Base-by-base conservation (phyloP, 1,140 invertebrate species). In the Diprion similis region DNA sequence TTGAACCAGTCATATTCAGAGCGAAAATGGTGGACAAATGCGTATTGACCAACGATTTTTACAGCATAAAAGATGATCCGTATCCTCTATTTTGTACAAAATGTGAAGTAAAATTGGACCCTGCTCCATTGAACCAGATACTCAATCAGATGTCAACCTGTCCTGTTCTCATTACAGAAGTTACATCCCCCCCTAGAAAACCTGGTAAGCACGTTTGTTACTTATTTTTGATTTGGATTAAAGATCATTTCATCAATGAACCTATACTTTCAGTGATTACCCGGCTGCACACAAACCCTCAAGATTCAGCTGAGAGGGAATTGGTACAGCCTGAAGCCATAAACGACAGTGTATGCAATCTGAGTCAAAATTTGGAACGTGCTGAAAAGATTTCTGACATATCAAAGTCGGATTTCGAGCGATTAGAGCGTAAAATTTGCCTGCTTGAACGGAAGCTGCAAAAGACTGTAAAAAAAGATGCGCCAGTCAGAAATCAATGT, bases 21-120 rank as follows among this genome's bases (percentile, higher is more conserved):
- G 6, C 51, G 11, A 17, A 59, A 59, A 10, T 10, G 0, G 10
- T 15, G 46, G 75, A 85, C 6, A 80, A 80, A 73, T 72, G 45
- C 64, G 47, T 75, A 24, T 59, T 79, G 68, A 85, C 83, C 1
- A 72, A 83, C 13, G 70, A 83, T 71, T 77, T 76, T 75, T 76
- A 77, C 66, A 48, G 18, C 19, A 68, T 64, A 4, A 77, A 78
- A 19, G 68, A 80, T 18, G 71, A 83, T 70, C 69, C 78, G 1
- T 82, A 82, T 75, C 74, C 81, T 47, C 19, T 83, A 64, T 81
- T 78, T 78, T 85, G 84, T 71, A 48, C 67, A 9, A 80, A 82
- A 48, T 85, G 84, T 37, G 47, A 77, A 71, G 7, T 24, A 8
- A 18, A 46, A 19, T 68, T 83, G 0, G 9, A 72, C 1, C 73